Conservation (phyloP, 2,888 invertebrate genomes). For the Andrena camellia region DNA sequence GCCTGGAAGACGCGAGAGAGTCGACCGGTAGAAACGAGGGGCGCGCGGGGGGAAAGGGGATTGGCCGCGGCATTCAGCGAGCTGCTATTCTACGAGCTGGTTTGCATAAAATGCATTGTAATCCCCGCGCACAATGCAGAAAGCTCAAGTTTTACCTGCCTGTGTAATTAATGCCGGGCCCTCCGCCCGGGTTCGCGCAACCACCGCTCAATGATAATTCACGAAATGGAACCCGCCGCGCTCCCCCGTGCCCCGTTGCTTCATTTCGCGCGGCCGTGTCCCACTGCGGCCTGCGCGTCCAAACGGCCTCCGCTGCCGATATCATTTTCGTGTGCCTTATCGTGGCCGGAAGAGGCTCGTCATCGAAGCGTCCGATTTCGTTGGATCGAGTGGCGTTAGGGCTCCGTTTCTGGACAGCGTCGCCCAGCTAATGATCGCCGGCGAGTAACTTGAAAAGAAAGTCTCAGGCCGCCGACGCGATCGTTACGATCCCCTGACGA, state of each 20-base stretch:
- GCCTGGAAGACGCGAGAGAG: too few species aligned
- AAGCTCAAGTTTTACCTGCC: constrained; percentile 66
- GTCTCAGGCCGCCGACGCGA: neutral
- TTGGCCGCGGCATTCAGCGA: constrained; percentile 53
- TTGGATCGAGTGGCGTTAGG: too few species aligned
- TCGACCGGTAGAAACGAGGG: neutral
- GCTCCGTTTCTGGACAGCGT: too few species aligned
- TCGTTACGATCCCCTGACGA: constrained; percentile 27
- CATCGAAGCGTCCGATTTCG: too few species aligned
- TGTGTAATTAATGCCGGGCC: constrained; percentile 61
- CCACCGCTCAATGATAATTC: constrained; percentile 54
- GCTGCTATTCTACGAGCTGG: constrained; percentile 59
- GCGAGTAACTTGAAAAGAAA: too few species aligned
- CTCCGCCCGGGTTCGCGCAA: constrained; percentile 27
- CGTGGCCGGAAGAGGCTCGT: too few species aligned
- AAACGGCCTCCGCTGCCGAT: too few species aligned
- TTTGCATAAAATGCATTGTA: constrained; percentile 72
- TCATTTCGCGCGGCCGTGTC: neutral
- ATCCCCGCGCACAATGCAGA: constrained; percentile 59
- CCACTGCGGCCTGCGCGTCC: too few species aligned
- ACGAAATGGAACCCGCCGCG: constrained; percentile 38
- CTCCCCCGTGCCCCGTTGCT: neutral
- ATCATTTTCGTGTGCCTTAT: too few species aligned
- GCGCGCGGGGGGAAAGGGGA: constrained; percentile 22
- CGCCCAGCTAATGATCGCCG: too few species aligned